These are phyloP conservation scores for Drosophila multiciliata DNA, from an alignment of 2,888 invertebrate species.

Conservation along the genomic window DNA sequence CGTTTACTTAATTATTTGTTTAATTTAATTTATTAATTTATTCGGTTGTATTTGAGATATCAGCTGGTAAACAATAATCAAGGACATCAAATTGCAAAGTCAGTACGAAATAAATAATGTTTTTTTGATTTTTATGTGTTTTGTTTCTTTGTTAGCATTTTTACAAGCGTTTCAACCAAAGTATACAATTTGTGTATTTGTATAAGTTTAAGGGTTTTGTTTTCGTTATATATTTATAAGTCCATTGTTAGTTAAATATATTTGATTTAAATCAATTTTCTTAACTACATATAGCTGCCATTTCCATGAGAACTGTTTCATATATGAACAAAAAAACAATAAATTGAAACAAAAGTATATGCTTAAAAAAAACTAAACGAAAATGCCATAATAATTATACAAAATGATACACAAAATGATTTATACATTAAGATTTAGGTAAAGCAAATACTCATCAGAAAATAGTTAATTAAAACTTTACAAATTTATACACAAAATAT, in stretches of 20 bases:
- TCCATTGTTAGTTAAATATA: constrained; percentile 77
- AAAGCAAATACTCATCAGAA: constrained; percentile 3
- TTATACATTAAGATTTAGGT: constrained; percentile 14
- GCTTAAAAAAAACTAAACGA: constrained; percentile 18
- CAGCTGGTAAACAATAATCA: constrained; percentile 19
- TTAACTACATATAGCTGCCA: constrained; percentile 85
- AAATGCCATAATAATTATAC: constrained; percentile 22
- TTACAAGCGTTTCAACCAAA: constrained; percentile 51
- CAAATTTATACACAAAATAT: constrained; percentile 38
- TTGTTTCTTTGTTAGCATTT: constrained; percentile 50
- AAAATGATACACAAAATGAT: constrained; percentile 32
- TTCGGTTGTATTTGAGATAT: constrained; percentile 37
- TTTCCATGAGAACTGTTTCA: constrained; percentile 85
- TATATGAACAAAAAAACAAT: constrained; percentile 50
- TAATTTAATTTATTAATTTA: constrained; percentile 10
- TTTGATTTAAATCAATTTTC: constrained; percentile 78
- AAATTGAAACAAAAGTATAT: constrained; percentile 13
- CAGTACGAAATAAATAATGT: constrained; percentile 15
- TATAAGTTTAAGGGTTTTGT: constrained; percentile 36
- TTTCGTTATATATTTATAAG: constrained; percentile 64
- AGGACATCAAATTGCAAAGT: constrained; percentile 14
- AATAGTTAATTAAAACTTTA: constrained; percentile 8
- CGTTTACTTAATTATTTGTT: constrained; percentile 3
- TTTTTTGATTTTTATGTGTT: constrained; percentile 35
- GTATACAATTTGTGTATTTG: constrained; percentile 18